Conservation (phyloP, 1,140 invertebrate genomes). For the Capitella teleta region DNA sequence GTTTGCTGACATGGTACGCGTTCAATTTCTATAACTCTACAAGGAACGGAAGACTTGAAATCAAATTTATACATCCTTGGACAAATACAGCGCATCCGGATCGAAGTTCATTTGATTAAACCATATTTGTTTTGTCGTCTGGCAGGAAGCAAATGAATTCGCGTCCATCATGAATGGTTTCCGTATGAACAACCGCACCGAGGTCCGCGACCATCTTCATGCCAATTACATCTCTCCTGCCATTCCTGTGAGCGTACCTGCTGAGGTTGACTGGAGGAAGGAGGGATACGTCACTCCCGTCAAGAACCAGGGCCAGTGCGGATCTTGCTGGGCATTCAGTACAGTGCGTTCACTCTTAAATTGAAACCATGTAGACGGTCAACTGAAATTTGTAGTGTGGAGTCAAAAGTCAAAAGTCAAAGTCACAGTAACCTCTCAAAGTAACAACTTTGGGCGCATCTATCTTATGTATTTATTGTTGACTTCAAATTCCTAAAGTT, state of each 20-base stretch:
- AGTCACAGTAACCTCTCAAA: too few relatives aligned
- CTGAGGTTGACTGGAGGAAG: conserved; percentile 41
- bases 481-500: too few relatives aligned
- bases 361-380: too few relatives aligned
- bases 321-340: conserved; percentile 11
- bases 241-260: conserved; percentile 50
- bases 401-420: too few relatives aligned
- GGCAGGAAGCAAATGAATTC: conserved; percentile 20
- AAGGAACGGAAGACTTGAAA: too few relatives aligned
- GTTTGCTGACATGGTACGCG: conserved; percentile 11
- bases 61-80: too few relatives aligned
- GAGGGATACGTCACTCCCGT: conserved; percentile 44
- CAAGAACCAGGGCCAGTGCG: conserved; percentile 33
- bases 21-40: too few relatives aligned
- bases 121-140: not conserved
- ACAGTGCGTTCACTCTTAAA: conserved; percentile 72
- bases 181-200: not conserved
- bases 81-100: too few relatives aligned
- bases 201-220: not conserved
- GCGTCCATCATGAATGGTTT: conserved; percentile 18
- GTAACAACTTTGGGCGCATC: too few relatives aligned
- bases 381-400: too few relatives aligned
- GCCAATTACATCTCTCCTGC: conserved; percentile 53
- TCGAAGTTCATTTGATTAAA: too few relatives aligned
- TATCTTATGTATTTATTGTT: too few relatives aligned